Evolutionary conservation across 2,888 invertebrate genomes (phyloP), one percentile per base, ranked within the genome.

Genomic region (Uloborus plumipes): DNA sequence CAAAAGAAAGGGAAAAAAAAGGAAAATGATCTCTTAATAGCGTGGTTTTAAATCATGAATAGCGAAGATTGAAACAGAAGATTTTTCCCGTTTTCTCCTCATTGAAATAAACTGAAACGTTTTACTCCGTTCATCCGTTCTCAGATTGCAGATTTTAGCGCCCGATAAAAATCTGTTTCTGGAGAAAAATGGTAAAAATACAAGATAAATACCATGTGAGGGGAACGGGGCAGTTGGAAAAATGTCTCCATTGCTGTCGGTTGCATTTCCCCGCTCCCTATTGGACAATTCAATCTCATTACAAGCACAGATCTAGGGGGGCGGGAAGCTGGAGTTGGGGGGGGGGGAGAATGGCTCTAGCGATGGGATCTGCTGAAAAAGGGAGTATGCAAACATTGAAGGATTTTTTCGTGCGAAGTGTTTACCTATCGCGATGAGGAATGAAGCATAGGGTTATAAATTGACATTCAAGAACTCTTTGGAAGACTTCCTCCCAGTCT

Each of bases 221-320:
- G 58, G 66, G 47, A 65, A 70, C 39, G 55, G 70, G 77, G 62
- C 47, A 55, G 69, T 13, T 39, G 51, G 77, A 16, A 59, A 72
- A 66, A 79, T 65, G 71, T 79, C 79, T 79, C 72, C 72, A 79
- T 79, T 72, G 58, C 66, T 77, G 77, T 77, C 77, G 70, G 69
- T 62, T 53, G 61, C 77, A 39, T 53, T 74, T 31, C 72, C 71
- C 39, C 66, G 66, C 69, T 59, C 79, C 79, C 71, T 59, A 72
- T 79, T 79, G 79, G 79, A 72, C 79, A 79, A 79, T 79, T 72
- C 79, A 79, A 79, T 79, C 79, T 79, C 79, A 79, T 79, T 72
- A 79, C 72, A 67, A 66, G 72, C 79, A 70, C 51, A 71, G 78
- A 74, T 22, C 64, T 64, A 58, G 66, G 66, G 71, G 50, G 22